Evolutionary conservation across 2,113 vertebrate genomes (phyloP).

Genomic region (Siniperca chuatsi): DNA sequence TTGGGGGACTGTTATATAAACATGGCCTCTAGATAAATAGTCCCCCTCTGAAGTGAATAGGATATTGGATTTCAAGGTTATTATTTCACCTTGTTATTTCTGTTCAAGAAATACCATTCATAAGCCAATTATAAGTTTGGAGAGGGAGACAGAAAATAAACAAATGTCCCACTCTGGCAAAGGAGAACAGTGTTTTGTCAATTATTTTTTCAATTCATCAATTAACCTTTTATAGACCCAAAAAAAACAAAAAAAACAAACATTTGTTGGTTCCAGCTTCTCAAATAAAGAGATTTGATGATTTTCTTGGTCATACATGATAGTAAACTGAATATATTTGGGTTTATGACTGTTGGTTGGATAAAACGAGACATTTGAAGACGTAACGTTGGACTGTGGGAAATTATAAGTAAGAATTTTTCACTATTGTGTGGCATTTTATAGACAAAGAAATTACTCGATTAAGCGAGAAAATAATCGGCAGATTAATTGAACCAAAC

Average conservation of each 20-base stretch:
- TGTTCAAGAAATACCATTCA: conserved; percentile 40
- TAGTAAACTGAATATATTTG: background rate
- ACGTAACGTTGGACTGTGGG: background rate
- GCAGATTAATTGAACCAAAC: too few species aligned
- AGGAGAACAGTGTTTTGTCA: background rate
- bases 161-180: background rate
- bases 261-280: background rate
- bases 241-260: background rate
- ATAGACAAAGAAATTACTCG: background rate
- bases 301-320: background rate
- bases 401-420: background rate
- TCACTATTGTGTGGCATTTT: background rate
- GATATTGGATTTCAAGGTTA: conserved; percentile 70
- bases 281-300: background rate
- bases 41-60: conserved; percentile 40
- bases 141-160: conserved; percentile 14
- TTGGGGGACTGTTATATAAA: conserved; percentile 48
- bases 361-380: background rate
- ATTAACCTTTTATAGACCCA: background rate
- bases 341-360: background rate
- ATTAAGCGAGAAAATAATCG: too few species aligned
- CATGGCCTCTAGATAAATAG: conserved; percentile 56
- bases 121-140: conserved; percentile 38
- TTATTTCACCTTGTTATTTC: conserved; percentile 52
- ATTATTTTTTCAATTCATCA: background rate